A percentile compares a stretch with the other conserved stretches of the same genome.
Conservation (phyloP, 2,113 vertebrate genomes). For the Halichoeres trimaculatus region DNA sequence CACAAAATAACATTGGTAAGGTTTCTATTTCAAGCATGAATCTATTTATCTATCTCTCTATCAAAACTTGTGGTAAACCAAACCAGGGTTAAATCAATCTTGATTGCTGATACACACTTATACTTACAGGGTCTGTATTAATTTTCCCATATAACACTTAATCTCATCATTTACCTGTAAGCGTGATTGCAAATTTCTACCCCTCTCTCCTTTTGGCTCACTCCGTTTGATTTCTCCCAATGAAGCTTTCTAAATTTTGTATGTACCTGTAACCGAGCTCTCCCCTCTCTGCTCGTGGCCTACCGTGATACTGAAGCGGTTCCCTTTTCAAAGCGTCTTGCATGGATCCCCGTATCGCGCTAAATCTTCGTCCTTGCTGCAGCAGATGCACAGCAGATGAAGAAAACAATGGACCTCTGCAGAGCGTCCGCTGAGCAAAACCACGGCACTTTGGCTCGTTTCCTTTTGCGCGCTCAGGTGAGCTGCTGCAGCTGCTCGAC, state of each 20-base stretch:
- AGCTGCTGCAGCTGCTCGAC: not conserved
- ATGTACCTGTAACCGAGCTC: conserved; percentile 20
- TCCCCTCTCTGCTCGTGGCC: conserved; percentile 42
- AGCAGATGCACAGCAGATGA: conserved; percentile 41
- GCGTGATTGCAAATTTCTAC: not conserved
- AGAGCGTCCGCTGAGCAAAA: conserved; percentile 2
- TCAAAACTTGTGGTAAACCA: no score
- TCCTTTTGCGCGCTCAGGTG: no score
- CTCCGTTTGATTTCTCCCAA: not conserved
- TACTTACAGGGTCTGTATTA: not conserved
- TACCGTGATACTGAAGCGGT: conserved; percentile 60
- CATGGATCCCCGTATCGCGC: conserved; percentile 48
- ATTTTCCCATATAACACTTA: not conserved
- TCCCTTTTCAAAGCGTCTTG: conserved; percentile 33
- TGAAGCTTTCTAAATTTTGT: not conserved
- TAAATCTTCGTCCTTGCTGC: conserved; percentile 57
- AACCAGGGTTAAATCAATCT: no score
- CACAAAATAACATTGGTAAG: no score
- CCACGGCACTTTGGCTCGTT: not conserved
- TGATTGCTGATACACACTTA: not conserved
- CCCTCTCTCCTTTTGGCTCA: not conserved
- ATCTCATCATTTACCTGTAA: not conserved
- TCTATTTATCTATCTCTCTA: not conserved
- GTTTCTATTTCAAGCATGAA: not conserved
- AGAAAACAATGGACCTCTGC: conserved; percentile 50